phyloP scores from a whole-genome alignment of 2,888 invertebrate species.

The Lasioglossum zephyrum region DNA sequence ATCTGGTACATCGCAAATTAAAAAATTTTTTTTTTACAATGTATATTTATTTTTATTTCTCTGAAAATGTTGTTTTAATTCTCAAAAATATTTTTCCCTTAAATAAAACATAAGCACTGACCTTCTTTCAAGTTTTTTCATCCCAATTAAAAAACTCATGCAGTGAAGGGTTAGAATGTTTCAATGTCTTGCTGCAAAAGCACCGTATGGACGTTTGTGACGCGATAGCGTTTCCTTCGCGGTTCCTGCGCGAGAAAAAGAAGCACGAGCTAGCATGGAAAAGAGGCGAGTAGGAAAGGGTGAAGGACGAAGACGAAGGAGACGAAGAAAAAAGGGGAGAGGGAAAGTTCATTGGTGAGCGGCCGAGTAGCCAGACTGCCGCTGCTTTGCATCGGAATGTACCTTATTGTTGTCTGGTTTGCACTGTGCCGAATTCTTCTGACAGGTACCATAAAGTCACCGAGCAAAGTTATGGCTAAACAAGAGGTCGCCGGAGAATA shows the following conservation, averaged over 20 bases:
- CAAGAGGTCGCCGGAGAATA: conserved; percentile 67
- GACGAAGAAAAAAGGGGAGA: conserved; percentile 27
- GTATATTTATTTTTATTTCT: too few species aligned
- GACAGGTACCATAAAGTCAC: conserved; percentile 77
- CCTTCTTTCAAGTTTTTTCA: too few species aligned
- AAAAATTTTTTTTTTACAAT: too few species aligned
- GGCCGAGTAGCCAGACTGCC: conserved; percentile 54
- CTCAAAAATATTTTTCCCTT: too few species aligned
- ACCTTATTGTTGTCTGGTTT: conserved; percentile 77
- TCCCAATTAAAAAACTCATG: too few species aligned
- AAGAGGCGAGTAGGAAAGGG: conserved; percentile 49
- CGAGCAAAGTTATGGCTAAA: conserved; percentile 72
- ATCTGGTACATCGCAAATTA: too few species aligned
- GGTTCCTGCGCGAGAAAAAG: conserved; percentile 20
- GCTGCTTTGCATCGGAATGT: conserved; percentile 78
- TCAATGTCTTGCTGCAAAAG: background rate
- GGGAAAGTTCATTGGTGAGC: conserved; percentile 58
- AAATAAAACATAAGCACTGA: too few species aligned
- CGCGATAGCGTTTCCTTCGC: background rate
- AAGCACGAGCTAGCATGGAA: conserved; percentile 30
- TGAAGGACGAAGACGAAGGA: conserved; percentile 53
- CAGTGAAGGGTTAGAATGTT: background rate
- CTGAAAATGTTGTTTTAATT: too few species aligned
- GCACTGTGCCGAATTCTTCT: conserved; percentile 73
- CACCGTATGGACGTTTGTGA: background rate